Conservation (phyloP, 2,113 vertebrate genomes). For the Cettia cetti region DNA sequence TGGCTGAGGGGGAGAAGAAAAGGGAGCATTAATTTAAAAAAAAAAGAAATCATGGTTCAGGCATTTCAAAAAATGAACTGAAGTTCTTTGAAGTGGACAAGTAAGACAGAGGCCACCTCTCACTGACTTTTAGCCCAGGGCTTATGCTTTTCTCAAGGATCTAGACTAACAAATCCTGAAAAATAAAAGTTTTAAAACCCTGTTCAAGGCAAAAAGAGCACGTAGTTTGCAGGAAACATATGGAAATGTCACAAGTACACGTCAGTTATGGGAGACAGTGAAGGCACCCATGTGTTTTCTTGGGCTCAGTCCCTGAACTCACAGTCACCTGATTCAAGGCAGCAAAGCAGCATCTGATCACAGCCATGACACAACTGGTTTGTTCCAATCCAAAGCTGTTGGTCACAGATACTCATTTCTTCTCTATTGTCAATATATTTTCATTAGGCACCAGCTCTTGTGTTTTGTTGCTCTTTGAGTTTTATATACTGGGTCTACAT, state of each 20-base stretch:
- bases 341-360: neutral
- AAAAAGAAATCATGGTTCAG: neutral
- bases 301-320: neutral
- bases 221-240: neutral
- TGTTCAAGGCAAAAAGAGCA: neutral
- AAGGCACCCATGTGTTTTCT: neutral
- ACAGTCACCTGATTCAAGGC: neutral
- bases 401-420: neutral
- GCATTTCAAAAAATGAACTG: neutral
- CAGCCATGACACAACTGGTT: neutral
- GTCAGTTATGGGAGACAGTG: neutral
- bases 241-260: neutral
- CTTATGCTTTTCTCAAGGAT: neutral
- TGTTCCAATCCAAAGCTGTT: neutral
- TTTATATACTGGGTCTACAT: neutral
- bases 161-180: neutral
- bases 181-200: neutral
- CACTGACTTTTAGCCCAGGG: neutral
- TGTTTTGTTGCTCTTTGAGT: neutral
- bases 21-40: neutral
- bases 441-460: neutral
- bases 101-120: neutral
- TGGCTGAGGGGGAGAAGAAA: neutral
- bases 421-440: neutral
- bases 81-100: neutral